Percentiles rank a stretch among this genome's conserved stretches.
Conservation (phyloP, 2,797 vertebrate species). For the Helarctos malayanus region DNA sequence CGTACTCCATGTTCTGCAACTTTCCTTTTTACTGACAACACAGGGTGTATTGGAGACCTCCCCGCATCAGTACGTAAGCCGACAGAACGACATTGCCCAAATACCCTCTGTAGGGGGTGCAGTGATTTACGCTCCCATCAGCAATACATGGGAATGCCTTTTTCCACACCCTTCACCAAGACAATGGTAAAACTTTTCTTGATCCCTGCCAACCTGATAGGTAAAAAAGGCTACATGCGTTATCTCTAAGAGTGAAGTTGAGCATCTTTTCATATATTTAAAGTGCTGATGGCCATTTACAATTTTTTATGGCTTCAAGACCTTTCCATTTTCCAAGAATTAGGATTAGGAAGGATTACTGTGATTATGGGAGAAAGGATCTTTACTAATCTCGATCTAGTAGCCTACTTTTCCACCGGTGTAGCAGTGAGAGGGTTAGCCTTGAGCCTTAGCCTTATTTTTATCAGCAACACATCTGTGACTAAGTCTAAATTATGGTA, state of each 20-base stretch:
- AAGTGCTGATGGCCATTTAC: conserved; percentile 24
- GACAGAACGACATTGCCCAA: not conserved
- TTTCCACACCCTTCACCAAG: not conserved
- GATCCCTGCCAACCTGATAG: conserved; percentile 1
- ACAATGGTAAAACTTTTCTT: conserved; percentile 7
- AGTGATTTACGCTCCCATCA: not conserved
- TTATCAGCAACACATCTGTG: conserved; percentile 50
- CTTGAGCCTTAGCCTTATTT: conserved; percentile 51
- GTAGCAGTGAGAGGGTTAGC: not conserved
- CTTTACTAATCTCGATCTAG: conserved; percentile 59
- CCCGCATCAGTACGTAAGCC: not conserved
- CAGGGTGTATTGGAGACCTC: not conserved
- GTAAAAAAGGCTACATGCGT: not conserved
- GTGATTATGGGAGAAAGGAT: conserved; percentile 39
- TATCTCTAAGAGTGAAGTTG: conserved; percentile 36
- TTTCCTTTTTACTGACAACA: conserved; percentile 49
- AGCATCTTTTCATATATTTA: conserved; percentile 58
- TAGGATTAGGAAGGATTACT: conserved; percentile 62
- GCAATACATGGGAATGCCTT: not conserved
- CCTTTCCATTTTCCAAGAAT: conserved; percentile 68
- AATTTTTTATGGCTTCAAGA: conserved; percentile 50
- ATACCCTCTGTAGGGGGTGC: not conserved
- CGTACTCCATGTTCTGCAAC: not conserved
- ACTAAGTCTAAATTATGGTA: not conserved
- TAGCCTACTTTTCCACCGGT: conserved; percentile 31